Evolutionary conservation across 2,797 vertebrate species (phyloP).

Genomic region (Arnoldichthys spilopterus): DNA sequence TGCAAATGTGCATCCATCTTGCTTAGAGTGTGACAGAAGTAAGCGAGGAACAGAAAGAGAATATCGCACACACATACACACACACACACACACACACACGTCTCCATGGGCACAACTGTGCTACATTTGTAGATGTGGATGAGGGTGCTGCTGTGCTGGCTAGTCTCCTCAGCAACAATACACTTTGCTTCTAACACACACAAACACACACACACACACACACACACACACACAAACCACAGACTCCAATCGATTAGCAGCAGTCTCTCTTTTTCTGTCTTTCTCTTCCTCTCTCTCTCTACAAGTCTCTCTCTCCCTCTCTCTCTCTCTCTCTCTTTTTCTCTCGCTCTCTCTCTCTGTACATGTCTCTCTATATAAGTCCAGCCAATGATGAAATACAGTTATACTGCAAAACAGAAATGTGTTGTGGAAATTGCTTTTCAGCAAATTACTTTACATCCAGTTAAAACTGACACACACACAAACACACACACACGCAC

Average conservation of each 20-base stretch:
- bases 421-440: conserved; percentile 55
- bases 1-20: conserved; percentile 40
- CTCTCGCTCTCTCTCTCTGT: neutral
- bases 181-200: neutral
- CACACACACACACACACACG: neutral
- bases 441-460: conserved; percentile 57
- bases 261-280: neutral
- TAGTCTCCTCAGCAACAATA: conserved; percentile 39
- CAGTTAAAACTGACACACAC: conserved; percentile 44
- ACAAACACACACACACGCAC: conserved; percentile 8
- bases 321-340: neutral
- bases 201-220: too few species aligned
- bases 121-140: conserved; percentile 32
- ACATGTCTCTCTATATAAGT: neutral
- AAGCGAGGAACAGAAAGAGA: neutral
- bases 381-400: conserved; percentile 45
- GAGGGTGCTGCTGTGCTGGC: conserved; percentile 42
- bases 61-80: neutral
- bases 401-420: conserved; percentile 47
- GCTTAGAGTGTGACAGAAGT: conserved; percentile 24
- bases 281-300: neutral
- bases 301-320: neutral
- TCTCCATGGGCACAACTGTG: neutral
- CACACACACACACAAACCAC: too few species aligned
- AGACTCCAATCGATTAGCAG: conserved; percentile 48